Conservation (phyloP, 2,888 invertebrate genomes). For the Hyposoter didymator region DNA sequence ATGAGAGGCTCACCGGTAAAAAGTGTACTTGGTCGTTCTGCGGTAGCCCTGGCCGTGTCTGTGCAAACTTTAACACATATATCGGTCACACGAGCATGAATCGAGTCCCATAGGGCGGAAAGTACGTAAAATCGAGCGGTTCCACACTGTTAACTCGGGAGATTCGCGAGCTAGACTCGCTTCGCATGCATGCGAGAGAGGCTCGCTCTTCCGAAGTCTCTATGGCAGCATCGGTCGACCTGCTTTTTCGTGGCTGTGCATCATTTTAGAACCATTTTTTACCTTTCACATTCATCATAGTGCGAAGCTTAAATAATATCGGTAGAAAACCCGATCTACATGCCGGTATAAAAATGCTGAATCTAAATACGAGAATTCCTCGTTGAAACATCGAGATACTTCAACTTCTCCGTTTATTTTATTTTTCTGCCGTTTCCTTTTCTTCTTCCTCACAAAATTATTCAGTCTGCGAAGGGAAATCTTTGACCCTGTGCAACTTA, state of each 20-base stretch:
- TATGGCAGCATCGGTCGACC: constrained; percentile 29
- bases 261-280: constrained; percentile 44
- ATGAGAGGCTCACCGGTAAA: constrained; percentile 34
- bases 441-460: constrained; percentile 22
- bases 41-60: constrained; percentile 6
- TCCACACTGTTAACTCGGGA: constrained; percentile 44
- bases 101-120: constrained; percentile 65
- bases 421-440: background rate
- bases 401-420: background rate
- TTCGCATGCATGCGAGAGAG: constrained; percentile 26
- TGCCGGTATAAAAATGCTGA: background rate
- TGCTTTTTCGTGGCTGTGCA: constrained; percentile 47
- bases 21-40: constrained; percentile 4
- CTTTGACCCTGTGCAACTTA: constrained; percentile 26
- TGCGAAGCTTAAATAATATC: background rate
- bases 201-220: constrained; percentile 15
- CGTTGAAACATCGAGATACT: background rate
- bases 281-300: constrained; percentile 23
- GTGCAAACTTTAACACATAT: constrained; percentile 17
- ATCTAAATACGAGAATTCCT: background rate
- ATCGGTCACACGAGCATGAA: constrained; percentile 48
- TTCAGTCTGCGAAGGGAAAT: constrained; percentile 48
- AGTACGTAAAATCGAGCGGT: constrained; percentile 64
- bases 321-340: background rate
- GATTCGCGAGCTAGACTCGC: constrained; percentile 37